Percentiles rank a stretch among this genome's conserved stretches.
phyloP scores from a whole-genome alignment of 2,113 vertebrate species.

The Holacanthus passer region DNA sequence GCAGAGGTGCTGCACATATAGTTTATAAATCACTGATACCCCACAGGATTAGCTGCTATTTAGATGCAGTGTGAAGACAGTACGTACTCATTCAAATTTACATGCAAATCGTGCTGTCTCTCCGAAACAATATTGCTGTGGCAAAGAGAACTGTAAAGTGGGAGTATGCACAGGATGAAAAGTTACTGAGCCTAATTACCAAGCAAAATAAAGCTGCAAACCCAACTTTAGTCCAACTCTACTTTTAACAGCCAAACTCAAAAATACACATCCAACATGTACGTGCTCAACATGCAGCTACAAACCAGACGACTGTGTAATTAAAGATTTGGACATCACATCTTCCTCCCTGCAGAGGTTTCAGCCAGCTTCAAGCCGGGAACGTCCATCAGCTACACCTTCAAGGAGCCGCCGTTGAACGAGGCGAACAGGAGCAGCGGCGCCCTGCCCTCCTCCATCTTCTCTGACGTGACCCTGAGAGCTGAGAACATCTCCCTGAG shows the following conservation, averaged over 20 bases:
- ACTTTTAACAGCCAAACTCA: neutral
- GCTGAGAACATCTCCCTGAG: constrained; percentile 88
- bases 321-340: neutral
- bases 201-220: too few relatives aligned
- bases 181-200: neutral
- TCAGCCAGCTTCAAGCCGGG: constrained; percentile 90
- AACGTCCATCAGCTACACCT: constrained; percentile 88
- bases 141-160: neutral
- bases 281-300: neutral
- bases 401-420: constrained; percentile 85
- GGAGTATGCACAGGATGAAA: neutral
- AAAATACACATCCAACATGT: neutral
- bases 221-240: neutral
- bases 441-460: constrained; percentile 84
- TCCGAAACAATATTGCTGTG: neutral
- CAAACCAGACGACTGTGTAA: neutral
- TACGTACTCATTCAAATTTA: constrained; percentile 13
- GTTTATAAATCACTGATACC: constrained; percentile 5
- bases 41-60: neutral
- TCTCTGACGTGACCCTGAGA: constrained; percentile 85
- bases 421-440: constrained; percentile 86
- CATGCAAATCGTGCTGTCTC: neutral
- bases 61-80: neutral
- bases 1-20: neutral
- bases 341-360: constrained; percentile 86